phyloP scores from a whole-genome alignment of 2,113 vertebrate species.

The Dasyornis broadbenti region DNA sequence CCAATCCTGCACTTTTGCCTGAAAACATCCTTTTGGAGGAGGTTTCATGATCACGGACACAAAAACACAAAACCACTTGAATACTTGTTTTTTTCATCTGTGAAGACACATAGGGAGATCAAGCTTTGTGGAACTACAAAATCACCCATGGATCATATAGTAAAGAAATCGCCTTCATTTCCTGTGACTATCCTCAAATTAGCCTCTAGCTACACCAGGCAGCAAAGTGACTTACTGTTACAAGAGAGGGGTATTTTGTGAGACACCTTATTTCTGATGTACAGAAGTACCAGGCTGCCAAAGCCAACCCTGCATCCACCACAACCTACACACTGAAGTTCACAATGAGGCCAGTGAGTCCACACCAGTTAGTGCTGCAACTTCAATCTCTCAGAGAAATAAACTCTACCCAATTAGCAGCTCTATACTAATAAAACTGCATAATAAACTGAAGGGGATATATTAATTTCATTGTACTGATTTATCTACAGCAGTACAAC shows the following conservation, averaged over 20 bases:
- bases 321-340: background rate
- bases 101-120: background rate
- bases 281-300: background rate
- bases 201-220: background rate
- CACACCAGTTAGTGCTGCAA: background rate
- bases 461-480: background rate
- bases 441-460: background rate
- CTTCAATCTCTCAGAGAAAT: background rate
- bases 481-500: background rate
- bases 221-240: background rate
- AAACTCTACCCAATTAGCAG: background rate
- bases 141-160: accelerated
- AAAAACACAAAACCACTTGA: background rate
- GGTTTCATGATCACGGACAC: background rate
- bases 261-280: background rate
- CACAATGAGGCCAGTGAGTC: background rate
- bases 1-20: background rate
- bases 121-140: background rate
- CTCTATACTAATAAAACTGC: background rate
- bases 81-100: background rate
- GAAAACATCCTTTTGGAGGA: background rate
- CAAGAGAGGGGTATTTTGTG: background rate
- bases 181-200: background rate
- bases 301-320: background rate
- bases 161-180: background rate